Conservation (phyloP, 2,797 vertebrate genomes). For the Menidia menidia region DNA sequence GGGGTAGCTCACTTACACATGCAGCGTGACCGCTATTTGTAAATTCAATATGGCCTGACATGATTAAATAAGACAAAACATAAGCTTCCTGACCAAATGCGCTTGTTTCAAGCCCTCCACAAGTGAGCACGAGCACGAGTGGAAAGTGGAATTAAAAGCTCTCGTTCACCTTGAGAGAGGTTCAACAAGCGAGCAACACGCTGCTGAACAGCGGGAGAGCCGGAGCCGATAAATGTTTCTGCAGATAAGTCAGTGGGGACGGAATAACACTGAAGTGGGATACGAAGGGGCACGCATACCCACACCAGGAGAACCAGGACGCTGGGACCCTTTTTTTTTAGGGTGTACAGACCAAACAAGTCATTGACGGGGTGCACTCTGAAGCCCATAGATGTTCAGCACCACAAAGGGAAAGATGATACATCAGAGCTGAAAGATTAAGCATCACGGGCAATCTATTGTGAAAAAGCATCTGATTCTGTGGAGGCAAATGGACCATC, state of each 20-base stretch:
- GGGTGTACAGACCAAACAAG: conserved; percentile 80
- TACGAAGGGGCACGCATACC: conserved; percentile 59
- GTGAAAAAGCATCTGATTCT: conserved; percentile 22
- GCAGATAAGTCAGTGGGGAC: conserved; percentile 78
- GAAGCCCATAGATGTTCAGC: conserved; percentile 36
- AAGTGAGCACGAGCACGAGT: conserved; percentile 40
- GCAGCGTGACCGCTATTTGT: conserved; percentile 78
- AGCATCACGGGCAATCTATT: conserved; percentile 28
- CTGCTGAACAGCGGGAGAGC: conserved; percentile 65
- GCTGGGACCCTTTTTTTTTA: conserved; percentile 83
- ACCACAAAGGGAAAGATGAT: conserved; percentile 53
- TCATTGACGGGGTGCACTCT: conserved; percentile 56
- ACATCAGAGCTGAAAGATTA: conserved; percentile 44
- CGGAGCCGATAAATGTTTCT: conserved; percentile 51
- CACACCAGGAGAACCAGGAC: conserved; percentile 80
- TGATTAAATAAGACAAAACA: conserved; percentile 84
- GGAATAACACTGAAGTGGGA: conserved; percentile 67
- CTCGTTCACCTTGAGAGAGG: conserved; percentile 71
- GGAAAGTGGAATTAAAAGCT: conserved; percentile 71
- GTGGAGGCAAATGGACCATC: conserved; percentile 6
- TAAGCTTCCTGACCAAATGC: conserved; percentile 76
- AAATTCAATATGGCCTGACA: conserved; percentile 81
- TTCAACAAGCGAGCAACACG: conserved; percentile 72
- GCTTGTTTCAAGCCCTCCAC: conserved; percentile 58
- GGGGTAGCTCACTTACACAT: conserved; percentile 76